These are phyloP conservation scores for Ramazzottius varieornatus DNA, from an alignment of 2,888 invertebrate genomes.

Conservation along the genomic window DNA sequence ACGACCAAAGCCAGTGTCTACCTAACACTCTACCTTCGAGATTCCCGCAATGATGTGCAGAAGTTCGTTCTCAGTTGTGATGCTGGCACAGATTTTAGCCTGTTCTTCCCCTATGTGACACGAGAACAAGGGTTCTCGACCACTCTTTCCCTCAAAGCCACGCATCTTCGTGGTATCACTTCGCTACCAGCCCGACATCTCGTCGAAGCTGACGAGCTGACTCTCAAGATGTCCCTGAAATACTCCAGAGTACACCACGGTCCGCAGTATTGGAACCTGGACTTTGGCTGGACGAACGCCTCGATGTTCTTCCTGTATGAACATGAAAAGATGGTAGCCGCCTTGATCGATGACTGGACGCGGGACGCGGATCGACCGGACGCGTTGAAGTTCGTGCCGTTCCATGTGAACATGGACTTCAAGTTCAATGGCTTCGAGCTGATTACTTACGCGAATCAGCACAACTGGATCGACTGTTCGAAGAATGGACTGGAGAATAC, in stretches of 20 bases:
- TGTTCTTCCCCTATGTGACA: constrained; percentile 81
- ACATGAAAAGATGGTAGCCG: constrained; percentile 24
- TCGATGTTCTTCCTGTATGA: constrained; percentile 29
- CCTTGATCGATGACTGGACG: constrained; percentile 77
- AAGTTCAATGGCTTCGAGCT: constrained; percentile 80
- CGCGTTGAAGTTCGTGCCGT: constrained; percentile 76
- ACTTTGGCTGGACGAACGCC: constrained; percentile 64
- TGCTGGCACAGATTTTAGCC: constrained; percentile 16
- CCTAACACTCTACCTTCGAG: not conserved
- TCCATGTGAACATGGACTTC: constrained; percentile 74
- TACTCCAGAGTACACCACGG: constrained; percentile 88
- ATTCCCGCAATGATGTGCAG: not conserved
- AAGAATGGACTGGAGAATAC: constrained; percentile 11
- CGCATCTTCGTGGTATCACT: constrained; percentile 80
- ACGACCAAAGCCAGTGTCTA: not conserved
- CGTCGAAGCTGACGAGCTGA: constrained; percentile 73
- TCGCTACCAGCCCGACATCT: constrained; percentile 74
- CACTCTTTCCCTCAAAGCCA: constrained; percentile 66
- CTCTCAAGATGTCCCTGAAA: constrained; percentile 59
- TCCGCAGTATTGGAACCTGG: constrained; percentile 74
- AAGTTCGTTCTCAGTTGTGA: not conserved
- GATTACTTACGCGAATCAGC: constrained; percentile 70
- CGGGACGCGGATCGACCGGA: constrained; percentile 41
- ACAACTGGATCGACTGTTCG: constrained; percentile 95
- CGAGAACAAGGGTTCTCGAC: constrained; percentile 61